phyloP scores from a whole-genome alignment of 92 coral and sea anemone genomes.

The Phymanthus crucifer region DNA sequence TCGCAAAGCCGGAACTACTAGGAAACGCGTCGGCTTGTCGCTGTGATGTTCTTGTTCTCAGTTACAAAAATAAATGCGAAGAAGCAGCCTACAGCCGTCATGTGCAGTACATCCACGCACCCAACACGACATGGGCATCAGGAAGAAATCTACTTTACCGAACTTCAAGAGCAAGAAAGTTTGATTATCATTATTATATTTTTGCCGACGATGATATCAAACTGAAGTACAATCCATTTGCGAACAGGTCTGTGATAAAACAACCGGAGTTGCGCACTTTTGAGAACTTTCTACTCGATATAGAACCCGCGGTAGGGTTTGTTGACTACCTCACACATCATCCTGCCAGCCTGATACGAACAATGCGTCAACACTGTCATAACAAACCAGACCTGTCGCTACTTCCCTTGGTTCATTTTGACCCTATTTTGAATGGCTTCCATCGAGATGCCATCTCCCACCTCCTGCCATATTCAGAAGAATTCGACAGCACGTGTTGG shows the following conservation, averaged over 20 bases:
- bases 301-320: constrained; percentile 65
- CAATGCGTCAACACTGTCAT: constrained; percentile 36
- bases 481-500: constrained; percentile 36
- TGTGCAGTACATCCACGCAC: constrained; percentile 22
- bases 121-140: constrained; percentile 33
- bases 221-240: constrained; percentile 17
- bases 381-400: constrained; percentile 18
- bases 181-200: constrained; percentile 19
- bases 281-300: constrained; percentile 31
- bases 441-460: constrained; percentile 45
- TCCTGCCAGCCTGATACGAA: constrained; percentile 1
- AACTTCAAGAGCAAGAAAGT: not conserved
- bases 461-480: constrained; percentile 43
- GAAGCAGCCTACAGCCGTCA: constrained; percentile 7
- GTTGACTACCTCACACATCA: constrained; percentile 13
- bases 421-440: constrained; percentile 53
- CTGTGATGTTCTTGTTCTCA: constrained; percentile 58
- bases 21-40: constrained; percentile 51
- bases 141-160: constrained; percentile 30
- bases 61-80: constrained; percentile 39
- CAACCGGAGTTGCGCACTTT: constrained; percentile 34
- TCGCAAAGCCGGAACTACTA: constrained; percentile 16
- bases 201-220: constrained; percentile 34
- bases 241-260: not conserved
- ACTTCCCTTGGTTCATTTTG: constrained; percentile 44